Evolutionary conservation across 1,140 invertebrate genomes (phyloP).

Genomic region (Neotoxoptera formosana): DNA sequence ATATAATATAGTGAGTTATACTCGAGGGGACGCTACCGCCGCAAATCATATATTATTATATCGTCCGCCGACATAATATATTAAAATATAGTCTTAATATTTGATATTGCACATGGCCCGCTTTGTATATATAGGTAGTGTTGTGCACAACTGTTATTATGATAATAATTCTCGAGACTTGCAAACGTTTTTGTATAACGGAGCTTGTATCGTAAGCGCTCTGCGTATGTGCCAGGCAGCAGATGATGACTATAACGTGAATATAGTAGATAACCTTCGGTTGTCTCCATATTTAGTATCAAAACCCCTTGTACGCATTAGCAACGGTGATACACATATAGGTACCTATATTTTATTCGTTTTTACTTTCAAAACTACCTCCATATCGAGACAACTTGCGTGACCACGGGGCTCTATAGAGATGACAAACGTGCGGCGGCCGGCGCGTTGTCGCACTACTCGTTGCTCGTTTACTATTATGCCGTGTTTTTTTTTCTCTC

Average conservation of each 20-base stretch:
- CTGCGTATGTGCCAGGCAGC: neutral
- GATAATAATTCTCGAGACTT: neutral
- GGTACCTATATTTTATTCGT: constrained; percentile 43
- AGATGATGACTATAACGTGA: neutral
- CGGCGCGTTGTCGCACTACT: neutral
- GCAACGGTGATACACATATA: neutral
- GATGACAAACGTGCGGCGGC: constrained; percentile 31
- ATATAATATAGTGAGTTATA: too few species aligned
- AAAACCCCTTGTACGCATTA: constrained; percentile 26
- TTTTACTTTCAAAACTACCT: constrained; percentile 56
- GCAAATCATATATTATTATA: too few species aligned
- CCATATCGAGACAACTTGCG: constrained; percentile 52
- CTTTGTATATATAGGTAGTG: too few species aligned
- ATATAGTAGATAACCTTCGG: constrained; percentile 51
- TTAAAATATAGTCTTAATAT: too few species aligned
- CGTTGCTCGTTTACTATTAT: too few species aligned
- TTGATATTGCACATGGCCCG: neutral
- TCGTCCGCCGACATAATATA: too few species aligned
- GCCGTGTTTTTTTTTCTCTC: neutral
- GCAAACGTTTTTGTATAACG: constrained; percentile 29
- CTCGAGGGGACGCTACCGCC: too few species aligned
- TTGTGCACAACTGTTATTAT: neutral
- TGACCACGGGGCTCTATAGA: constrained; percentile 49
- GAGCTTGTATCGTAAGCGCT: constrained; percentile 27
- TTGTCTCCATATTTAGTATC: constrained; percentile 50